Evolutionary conservation across 1,140 invertebrate genomes (phyloP).

Genomic region (Metaphire vulgaris): DNA sequence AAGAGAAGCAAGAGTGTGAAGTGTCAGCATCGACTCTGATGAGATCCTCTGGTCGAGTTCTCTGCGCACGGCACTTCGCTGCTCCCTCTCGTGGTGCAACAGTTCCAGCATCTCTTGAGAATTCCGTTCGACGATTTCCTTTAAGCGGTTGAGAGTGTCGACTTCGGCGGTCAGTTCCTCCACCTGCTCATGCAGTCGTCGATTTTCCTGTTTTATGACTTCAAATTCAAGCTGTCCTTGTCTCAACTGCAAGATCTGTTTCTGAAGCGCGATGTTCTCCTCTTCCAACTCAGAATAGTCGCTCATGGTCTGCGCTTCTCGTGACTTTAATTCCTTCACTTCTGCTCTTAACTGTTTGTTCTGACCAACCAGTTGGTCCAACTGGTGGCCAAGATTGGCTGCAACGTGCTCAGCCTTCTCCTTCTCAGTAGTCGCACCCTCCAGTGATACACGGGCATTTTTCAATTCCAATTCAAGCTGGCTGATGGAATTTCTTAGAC

Average conservation of each 20-base stretch:
- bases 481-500: slow-evolving; percentile 79
- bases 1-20: slow-evolving; percentile 44
- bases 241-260: slow-evolving; percentile 74
- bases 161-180: slow-evolving; percentile 48
- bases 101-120: slow-evolving; percentile 92
- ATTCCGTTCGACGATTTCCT: slow-evolving; percentile 86
- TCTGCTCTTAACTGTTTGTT: slow-evolving; percentile 64
- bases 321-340: slow-evolving; percentile 74
- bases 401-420: slow-evolving; percentile 35
- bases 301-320: slow-evolving; percentile 79
- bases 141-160: slow-evolving; percentile 72
- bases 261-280: slow-evolving; percentile 94
- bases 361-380: slow-evolving; percentile 70
- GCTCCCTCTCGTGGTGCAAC: slow-evolving; percentile 86
- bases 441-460: slow-evolving; percentile 34
- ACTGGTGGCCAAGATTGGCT: slow-evolving; percentile 63
- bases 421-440: slow-evolving; percentile 40
- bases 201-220: slow-evolving; percentile 91
- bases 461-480: slow-evolving; percentile 81
- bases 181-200: slow-evolving; percentile 58
- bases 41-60: slow-evolving; percentile 86
- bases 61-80: slow-evolving; percentile 92
- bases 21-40: slow-evolving; percentile 70
- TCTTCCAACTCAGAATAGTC: slow-evolving; percentile 96
- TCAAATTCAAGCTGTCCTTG: slow-evolving; percentile 90